phyloP scores from a whole-genome alignment of 2,113 vertebrate genomes.

The Isurus oxyrinchus region DNA sequence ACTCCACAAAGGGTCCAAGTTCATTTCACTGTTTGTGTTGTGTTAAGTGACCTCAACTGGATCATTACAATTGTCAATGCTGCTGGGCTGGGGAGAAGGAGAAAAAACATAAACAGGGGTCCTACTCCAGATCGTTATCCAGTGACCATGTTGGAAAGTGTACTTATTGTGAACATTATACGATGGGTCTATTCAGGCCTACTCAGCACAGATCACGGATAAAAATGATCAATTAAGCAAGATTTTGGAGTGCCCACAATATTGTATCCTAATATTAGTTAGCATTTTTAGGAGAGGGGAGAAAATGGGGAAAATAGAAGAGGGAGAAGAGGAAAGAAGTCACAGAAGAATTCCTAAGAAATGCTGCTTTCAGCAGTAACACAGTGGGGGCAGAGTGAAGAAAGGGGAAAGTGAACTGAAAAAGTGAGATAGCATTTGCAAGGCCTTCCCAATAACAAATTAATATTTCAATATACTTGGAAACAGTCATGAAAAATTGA shows the following conservation, averaged over 20 bases:
- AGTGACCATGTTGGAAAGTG: neutral
- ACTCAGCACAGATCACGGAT: neutral
- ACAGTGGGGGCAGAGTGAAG: too few relatives aligned
- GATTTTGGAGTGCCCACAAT: neutral
- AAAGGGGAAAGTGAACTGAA: neutral
- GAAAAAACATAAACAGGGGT: neutral
- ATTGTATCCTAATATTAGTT: neutral
- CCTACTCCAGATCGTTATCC: neutral
- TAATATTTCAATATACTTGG: neutral
- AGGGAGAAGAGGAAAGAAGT: neutral
- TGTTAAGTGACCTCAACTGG: neutral
- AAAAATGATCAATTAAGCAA: neutral
- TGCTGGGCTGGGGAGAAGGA: neutral
- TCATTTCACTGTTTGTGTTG: neutral
- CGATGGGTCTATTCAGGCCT: neutral
- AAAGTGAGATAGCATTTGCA: too few relatives aligned
- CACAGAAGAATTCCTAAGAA: neutral
- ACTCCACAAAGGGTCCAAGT: neutral
- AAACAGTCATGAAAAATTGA: neutral
- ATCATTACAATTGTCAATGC: neutral
- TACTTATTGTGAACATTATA: neutral
- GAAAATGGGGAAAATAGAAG: neutral
- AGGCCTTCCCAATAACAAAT: neutral
- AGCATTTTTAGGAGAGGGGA: neutral
- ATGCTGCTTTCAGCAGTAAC: neutral